Conservation (phyloP, 2,888 invertebrate genomes). For the Ophonus ardosiacus region DNA sequence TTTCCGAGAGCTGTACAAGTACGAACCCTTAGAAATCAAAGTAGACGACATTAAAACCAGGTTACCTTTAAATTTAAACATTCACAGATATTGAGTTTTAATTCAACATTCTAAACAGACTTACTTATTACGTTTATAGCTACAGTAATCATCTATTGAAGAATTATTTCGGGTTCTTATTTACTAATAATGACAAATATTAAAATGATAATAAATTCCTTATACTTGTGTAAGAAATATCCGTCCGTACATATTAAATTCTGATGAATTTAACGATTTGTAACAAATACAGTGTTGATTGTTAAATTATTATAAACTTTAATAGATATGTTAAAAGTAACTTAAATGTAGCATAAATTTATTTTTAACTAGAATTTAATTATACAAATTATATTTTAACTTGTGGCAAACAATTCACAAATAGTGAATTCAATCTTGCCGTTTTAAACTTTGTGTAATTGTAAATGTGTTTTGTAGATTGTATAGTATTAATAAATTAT, state of each 20-base stretch:
- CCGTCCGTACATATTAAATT: constrained; percentile 25
- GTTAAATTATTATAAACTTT: not conserved
- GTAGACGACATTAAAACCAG: constrained; percentile 9
- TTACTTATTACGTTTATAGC: constrained; percentile 4
- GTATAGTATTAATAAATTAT: constrained; percentile 63
- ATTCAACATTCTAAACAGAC: not conserved
- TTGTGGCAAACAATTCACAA: not conserved
- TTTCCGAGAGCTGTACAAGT: constrained; percentile 76
- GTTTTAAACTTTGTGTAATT: constrained; percentile 62
- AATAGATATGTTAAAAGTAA: not conserved
- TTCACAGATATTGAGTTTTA: not conserved
- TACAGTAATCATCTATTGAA: not conserved
- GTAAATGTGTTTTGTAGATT: constrained; percentile 27
- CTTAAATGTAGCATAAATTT: not conserved
- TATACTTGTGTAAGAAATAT: not conserved
- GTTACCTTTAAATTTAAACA: not conserved
- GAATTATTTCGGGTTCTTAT: not conserved
- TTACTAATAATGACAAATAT: not conserved
- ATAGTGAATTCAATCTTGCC: constrained; percentile 54
- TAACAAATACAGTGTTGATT: not conserved
- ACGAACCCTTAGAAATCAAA: constrained; percentile 67
- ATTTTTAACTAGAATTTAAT: constrained; percentile 25
- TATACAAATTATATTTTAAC: constrained; percentile 35
- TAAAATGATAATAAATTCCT: too few species aligned
- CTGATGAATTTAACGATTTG: not conserved